Conservation (phyloP, 2,113 vertebrate genomes). For the Barbus barbus region DNA sequence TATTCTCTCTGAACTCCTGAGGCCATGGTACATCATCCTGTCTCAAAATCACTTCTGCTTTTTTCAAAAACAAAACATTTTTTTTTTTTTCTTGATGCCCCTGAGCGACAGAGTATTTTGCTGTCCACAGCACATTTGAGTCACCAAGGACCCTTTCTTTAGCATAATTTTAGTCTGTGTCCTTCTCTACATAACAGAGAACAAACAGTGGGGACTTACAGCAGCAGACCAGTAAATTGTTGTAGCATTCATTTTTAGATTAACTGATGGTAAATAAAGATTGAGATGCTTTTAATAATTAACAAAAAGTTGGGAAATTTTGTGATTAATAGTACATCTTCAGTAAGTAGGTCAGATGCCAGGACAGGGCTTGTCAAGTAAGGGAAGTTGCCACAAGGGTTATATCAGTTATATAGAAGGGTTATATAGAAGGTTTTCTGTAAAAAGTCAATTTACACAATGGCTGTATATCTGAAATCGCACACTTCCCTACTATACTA, state of each 20-base stretch:
- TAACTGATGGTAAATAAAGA: not conserved
- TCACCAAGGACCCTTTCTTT: not conserved
- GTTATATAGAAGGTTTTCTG: not conserved
- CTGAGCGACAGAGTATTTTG: constrained; percentile 28
- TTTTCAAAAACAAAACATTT: not conserved
- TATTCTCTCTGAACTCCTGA: constrained; percentile 22
- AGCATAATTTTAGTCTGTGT: not conserved
- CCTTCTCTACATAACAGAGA: not conserved
- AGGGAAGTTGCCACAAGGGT: not conserved
- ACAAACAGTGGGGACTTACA: not conserved
- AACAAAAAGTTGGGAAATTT: not conserved
- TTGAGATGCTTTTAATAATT: not conserved
- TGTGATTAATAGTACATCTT: not conserved
- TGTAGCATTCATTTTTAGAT: too few relatives aligned
- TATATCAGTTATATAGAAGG: too few relatives aligned
- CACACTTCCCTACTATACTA: too few relatives aligned
- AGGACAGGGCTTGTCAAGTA: not conserved
- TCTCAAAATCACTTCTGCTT: constrained; percentile 18
- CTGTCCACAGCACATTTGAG: constrained; percentile 28
- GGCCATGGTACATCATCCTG: constrained; percentile 29
- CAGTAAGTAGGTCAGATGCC: not conserved
- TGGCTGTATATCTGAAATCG: too few relatives aligned
- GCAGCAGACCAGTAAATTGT: not conserved
- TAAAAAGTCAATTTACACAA: not conserved
- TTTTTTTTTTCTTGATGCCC: constrained; percentile 1